Conservation (phyloP, 1,140 invertebrate genomes). For the Nomia melanderi region DNA sequence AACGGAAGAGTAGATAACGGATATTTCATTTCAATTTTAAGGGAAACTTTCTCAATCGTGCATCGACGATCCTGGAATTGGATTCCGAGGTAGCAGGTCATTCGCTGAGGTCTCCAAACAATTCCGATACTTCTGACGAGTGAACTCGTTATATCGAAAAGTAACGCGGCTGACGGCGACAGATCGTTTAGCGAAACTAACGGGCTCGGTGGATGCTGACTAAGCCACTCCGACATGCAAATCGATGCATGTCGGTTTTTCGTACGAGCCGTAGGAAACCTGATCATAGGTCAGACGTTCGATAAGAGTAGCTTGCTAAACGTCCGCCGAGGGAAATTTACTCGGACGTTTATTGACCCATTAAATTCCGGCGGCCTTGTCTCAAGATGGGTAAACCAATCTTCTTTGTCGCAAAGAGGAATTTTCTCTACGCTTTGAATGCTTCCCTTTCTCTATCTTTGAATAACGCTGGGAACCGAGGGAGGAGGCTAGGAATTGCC, state of each 20-base stretch:
- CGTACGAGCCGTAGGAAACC: conserved; percentile 10
- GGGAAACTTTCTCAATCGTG: background rate
- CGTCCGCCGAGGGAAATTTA: conserved; percentile 28
- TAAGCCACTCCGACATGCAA: conserved; percentile 74
- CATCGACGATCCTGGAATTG: background rate
- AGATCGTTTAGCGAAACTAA: conserved; percentile 61
- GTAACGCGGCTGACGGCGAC: conserved; percentile 52
- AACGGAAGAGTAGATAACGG: background rate
- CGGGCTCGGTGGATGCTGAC: conserved; percentile 61
- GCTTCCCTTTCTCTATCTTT: background rate
- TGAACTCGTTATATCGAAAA: conserved; percentile 63
- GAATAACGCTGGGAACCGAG: background rate
- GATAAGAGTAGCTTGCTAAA: conserved; percentile 15
- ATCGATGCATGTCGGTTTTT: conserved; percentile 58
- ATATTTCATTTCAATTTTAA: background rate
- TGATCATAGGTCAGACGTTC: conserved; percentile 24
- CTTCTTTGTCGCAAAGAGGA: background rate
- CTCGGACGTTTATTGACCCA: conserved; percentile 42
- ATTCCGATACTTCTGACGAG: conserved; percentile 25
- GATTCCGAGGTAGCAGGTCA: background rate
- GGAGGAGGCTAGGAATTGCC: too few species aligned
- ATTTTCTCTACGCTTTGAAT: background rate
- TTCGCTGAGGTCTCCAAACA: conserved; percentile 3
- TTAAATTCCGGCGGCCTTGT: conserved; percentile 6
- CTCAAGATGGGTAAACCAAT: background rate